phyloP scores from a whole-genome alignment of 2,113 vertebrate genomes.

The Sorex araneus region DNA sequence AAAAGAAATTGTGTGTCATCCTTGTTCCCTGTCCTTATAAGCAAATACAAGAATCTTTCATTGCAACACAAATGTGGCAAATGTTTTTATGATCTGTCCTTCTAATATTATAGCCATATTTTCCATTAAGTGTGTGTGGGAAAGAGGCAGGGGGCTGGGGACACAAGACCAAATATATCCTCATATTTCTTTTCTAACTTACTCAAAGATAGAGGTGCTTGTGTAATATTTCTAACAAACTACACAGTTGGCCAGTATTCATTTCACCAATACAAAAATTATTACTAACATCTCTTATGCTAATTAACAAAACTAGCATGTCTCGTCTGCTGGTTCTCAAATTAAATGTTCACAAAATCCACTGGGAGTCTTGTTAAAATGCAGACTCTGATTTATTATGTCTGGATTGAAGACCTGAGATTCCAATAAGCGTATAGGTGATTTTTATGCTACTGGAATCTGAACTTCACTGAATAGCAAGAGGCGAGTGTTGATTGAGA shows the following conservation, averaged over 20 bases:
- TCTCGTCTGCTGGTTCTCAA: neutral
- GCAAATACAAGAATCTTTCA: neutral
- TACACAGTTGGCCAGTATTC: neutral
- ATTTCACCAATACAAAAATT: conserved; percentile 35
- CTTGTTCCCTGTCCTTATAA: neutral
- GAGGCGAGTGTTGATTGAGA: neutral
- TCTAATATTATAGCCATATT: neutral
- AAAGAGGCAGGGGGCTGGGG: too few species aligned
- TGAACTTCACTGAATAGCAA: neutral
- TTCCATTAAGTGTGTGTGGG: neutral
- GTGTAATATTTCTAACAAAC: neutral
- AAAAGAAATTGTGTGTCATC: neutral
- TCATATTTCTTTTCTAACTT: neutral
- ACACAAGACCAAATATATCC: neutral
- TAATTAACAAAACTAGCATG: conserved; percentile 12
- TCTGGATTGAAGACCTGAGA: neutral
- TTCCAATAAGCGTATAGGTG: neutral
- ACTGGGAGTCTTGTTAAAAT: conserved; percentile 17
- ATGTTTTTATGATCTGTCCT: neutral
- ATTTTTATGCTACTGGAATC: neutral
- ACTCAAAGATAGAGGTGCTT: neutral
- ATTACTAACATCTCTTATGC: neutral
- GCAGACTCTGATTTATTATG: neutral
- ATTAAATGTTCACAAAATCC: conserved; percentile 51
- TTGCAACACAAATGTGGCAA: conserved; percentile 20